Base-by-base conservation (phyloP, 2,888 invertebrate genomes). In the Seira sanloemensis region DNA sequence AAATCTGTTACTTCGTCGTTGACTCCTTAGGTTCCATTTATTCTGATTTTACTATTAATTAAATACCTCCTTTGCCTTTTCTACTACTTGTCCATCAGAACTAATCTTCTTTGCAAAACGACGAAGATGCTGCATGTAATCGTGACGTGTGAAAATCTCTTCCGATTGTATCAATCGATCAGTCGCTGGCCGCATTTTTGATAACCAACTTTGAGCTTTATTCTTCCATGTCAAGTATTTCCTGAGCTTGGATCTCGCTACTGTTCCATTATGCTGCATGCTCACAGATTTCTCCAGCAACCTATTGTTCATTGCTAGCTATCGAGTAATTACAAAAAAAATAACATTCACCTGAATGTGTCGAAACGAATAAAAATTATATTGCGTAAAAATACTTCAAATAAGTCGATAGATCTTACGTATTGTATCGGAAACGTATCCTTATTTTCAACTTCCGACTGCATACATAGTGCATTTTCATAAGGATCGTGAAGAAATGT, bases 171-270 rank as follows among this genome's bases (percentile, higher is more conserved):
- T 18, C 23, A 83, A 58, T 69, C 68, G 65, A 12, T 73, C 24
- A 37, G 46, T 50, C 5, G 77, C 82, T 18, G 26, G 21, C 46
- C 67, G 37, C 82, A 86, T 86, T 76, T 86, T 86, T 23, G 82
- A 76, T 18, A 86, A 21, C 85, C 85, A 86, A 58, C 75, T 86
- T 12, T 78, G 71, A 1, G 78, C 73, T 58, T 82, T 86, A 27
- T 86, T 86, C 58, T 82, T 78, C 66, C 66, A 62, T 1, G 85
- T 86, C 0, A 86, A 75, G 26, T 75, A 82, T 46, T 82, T 78
- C 62, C 85, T 50, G 1, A 75, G 58, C n/a, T 71, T 75, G 2
- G 82, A 82, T 1, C 77, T 68, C 1, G 71, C 25, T 1, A 81
- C 21, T 24, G 23, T 25, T 1, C 23, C 26, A 19, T 73, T 73